Evolutionary conservation across 2,888 invertebrate species (phyloP), one percentile per base, ranked within the genome.

Genomic region (Onchidella celtica): DNA sequence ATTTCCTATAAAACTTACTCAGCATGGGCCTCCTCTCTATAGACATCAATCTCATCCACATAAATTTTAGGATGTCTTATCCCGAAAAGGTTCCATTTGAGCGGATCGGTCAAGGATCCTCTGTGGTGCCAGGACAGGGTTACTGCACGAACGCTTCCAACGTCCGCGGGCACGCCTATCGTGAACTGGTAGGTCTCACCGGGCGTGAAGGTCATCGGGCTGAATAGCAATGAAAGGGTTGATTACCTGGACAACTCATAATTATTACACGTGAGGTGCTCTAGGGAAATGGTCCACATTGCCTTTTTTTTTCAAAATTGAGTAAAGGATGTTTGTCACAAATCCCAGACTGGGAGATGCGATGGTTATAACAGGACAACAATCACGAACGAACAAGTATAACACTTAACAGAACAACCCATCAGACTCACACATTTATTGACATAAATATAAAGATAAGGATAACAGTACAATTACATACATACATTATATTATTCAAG

Each of bases 171-270:
- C 24, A 88, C 85, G 24, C 83, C 85, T 69, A 88, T 68, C 40
- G 89, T 65, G 73, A 87, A 89, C 2, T 84, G 84, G 72, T 89
- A 88, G 3, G 84, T 88, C n/a, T 86, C 83, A 4, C 88, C 88
- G 0, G 89, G 86, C 9, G 83, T 68, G 17, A 90, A 83, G n/a
- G 27, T 66, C 32, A 76, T 40, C n/a, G 76, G 76, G 9, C 63
- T 65, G 24, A 32, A 66, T 27, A 38, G 0, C 17, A 65, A 59
- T 6, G 0, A 21, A 1, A 59, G 6, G 0, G 24, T n/a, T 17
- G 24, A 59, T n/a, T 1, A 17, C 21, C 59, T 21, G 14, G 17
- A 59, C 14, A 59, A 14, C 66, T 3, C n/a, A n/a, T n/a, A n/a
- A n/a, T n/a, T n/a, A n/a, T n/a, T n/a, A n/a, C n/a, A n/a, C n/a